Conservation (phyloP, 1,140 invertebrate species). For the Chionoecetes opilio region DNA sequence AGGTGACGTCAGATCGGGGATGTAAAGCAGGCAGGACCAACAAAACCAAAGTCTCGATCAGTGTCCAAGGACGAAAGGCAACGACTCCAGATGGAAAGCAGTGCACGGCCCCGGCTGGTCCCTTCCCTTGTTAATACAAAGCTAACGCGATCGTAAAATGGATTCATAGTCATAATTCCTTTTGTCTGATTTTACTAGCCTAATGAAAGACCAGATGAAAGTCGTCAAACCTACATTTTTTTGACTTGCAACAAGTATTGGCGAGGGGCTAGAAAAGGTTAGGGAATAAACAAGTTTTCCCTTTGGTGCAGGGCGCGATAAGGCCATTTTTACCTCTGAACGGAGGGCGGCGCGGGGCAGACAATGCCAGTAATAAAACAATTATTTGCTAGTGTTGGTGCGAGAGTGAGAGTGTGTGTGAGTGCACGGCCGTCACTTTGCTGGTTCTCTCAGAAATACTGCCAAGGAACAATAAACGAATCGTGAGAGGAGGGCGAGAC, state of each 20-base stretch:
- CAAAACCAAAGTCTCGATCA: background rate
- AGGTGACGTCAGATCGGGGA: background rate
- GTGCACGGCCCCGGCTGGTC: conserved; percentile 16
- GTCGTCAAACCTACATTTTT: conserved; percentile 76
- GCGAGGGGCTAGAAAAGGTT: conserved; percentile 44
- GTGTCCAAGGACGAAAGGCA: background rate
- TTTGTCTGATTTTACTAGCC: conserved; percentile 79
- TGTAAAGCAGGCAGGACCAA: background rate
- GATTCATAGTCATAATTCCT: conserved; percentile 78
- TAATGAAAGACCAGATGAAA: conserved; percentile 79
- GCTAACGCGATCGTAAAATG: conserved; percentile 78
- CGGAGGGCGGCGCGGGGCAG: conserved; percentile 37
- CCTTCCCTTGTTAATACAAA: conserved; percentile 76
- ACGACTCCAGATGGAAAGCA: background rate
- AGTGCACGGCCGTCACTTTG: background rate
- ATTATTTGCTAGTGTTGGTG: conserved; percentile 53
- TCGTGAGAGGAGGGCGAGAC: conserved; percentile 34
- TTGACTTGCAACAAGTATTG: conserved; percentile 75
- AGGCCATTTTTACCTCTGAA: conserved; percentile 59
- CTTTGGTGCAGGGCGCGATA: conserved; percentile 45
- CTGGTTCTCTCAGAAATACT: conserved; percentile 15
- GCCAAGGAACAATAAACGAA: conserved; percentile 44
- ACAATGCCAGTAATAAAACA: conserved; percentile 69
- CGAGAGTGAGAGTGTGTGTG: background rate
- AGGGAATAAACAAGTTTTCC: conserved; percentile 52